These are phyloP conservation scores for Platycheirus rosarum DNA, from an alignment of 2,888 invertebrate genomes.

Conservation along the genomic window DNA sequence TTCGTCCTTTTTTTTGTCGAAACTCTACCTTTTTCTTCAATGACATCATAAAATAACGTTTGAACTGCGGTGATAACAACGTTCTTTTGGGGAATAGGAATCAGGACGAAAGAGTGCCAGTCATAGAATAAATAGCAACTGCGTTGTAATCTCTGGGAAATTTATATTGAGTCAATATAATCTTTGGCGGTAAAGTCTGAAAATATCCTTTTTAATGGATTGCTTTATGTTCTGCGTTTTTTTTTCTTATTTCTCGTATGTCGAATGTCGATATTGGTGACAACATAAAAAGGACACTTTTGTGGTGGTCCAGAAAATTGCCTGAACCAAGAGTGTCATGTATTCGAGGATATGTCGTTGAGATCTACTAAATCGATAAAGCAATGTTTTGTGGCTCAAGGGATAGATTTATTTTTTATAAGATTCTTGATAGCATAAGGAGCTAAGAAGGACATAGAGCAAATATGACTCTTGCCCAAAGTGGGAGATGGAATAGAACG, in stretches of 20 bases:
- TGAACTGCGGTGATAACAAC: conserved; percentile 56
- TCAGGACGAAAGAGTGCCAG: conserved; percentile 27
- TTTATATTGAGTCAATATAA: conserved; percentile 59
- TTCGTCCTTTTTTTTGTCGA: conserved; percentile 42
- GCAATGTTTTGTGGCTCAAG: conserved; percentile 33
- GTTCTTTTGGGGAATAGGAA: conserved; percentile 41
- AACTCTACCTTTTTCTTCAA: neutral
- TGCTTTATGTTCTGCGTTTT: conserved; percentile 33
- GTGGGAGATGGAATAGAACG: too few species aligned
- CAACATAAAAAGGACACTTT: conserved; percentile 30
- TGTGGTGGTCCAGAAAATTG: conserved; percentile 44
- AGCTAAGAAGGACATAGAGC: neutral
- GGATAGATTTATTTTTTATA: conserved; percentile 52
- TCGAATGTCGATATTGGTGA: too few species aligned
- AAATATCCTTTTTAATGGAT: conserved; percentile 72
- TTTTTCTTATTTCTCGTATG: neutral
- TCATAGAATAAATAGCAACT: too few species aligned
- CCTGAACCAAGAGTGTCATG: conserved; percentile 45
- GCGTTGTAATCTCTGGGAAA: conserved; percentile 55
- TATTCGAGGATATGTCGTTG: conserved; percentile 42
- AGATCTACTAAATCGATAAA: conserved; percentile 45
- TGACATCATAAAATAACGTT: conserved; percentile 64
- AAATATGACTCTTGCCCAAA: neutral
- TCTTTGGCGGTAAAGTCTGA: conserved; percentile 21
- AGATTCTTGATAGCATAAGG: conserved; percentile 63